phyloP scores from a whole-genome alignment of 1,140 invertebrate species.

The Camponotus floridanus region DNA sequence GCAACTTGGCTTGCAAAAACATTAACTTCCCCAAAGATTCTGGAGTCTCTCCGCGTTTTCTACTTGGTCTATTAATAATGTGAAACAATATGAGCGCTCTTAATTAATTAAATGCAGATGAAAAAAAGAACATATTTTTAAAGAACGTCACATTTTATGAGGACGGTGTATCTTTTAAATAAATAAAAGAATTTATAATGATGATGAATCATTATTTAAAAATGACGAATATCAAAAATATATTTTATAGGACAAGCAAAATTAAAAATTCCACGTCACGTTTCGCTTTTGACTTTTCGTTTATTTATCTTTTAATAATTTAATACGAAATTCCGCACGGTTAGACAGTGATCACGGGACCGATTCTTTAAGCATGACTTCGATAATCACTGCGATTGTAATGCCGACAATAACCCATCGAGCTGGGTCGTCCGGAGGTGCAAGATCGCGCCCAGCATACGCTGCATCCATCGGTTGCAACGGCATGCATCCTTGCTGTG shows the following conservation, averaged over 20 bases:
- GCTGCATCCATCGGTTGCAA: slow-evolving; percentile 51
- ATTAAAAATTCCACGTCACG: neutral
- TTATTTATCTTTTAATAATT: neutral
- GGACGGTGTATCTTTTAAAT: neutral
- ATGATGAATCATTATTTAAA: neutral
- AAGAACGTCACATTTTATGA: neutral
- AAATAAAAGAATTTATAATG: neutral
- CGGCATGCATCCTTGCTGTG: slow-evolving; percentile 31
- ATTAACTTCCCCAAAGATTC: slow-evolving; percentile 56
- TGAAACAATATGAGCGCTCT: neutral
- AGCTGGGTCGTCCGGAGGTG: slow-evolving; percentile 25
- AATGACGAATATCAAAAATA: neutral
- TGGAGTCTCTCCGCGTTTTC: slow-evolving; percentile 13
- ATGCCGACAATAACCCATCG: slow-evolving; percentile 65
- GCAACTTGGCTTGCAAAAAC: slow-evolving; percentile 48
- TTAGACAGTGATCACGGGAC: neutral
- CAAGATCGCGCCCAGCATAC: slow-evolving; percentile 54
- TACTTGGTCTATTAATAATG: slow-evolving; percentile 56
- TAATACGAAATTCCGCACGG: neutral
- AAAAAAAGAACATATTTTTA: neutral
- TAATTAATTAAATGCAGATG: neutral
- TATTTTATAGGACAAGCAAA: neutral
- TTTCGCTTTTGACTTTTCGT: too few species aligned
- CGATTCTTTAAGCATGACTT: slow-evolving; percentile 28
- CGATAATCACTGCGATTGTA: slow-evolving; percentile 71